phyloP scores from a whole-genome alignment of 1,140 invertebrate genomes.

The Pseudomyrmex sp. region DNA sequence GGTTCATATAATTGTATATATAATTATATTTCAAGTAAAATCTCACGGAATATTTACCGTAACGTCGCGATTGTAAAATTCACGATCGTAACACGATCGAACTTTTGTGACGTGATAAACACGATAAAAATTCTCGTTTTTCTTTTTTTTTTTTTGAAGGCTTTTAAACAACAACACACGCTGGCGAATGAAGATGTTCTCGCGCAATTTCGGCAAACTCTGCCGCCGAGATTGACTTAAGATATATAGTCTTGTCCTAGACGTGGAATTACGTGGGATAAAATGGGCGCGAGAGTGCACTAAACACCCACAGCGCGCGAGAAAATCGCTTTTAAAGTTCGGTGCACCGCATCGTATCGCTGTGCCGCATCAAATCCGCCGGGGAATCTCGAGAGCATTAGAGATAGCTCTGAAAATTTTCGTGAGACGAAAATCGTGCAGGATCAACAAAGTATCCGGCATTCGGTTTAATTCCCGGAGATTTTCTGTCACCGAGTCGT shows the following conservation, averaged over 20 bases:
- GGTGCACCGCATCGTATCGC: background rate
- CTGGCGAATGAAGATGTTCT: background rate
- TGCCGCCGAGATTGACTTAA: background rate
- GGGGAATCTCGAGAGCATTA: background rate
- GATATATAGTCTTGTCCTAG: background rate
- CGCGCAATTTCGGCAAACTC: background rate
- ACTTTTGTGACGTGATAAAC: too few relatives aligned
- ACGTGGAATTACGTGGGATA: slow-evolving; percentile 3
- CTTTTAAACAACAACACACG: background rate
- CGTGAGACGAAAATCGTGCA: slow-evolving; percentile 9
- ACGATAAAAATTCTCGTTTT: background rate
- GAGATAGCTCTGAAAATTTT: slow-evolving; percentile 15
- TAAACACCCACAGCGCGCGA: slow-evolving; percentile 1
- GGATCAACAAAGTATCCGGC: background rate
- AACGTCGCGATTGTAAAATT: too few relatives aligned
- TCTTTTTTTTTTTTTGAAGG: background rate
- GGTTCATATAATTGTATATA: too few relatives aligned
- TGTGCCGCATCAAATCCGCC: slow-evolving; percentile 13
- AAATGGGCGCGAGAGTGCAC: slow-evolving; percentile 3
- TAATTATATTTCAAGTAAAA: too few relatives aligned
- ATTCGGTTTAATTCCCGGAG: slow-evolving; percentile 32
- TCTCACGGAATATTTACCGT: too few relatives aligned
- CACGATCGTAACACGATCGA: too few relatives aligned
- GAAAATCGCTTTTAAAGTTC: slow-evolving; percentile 45
- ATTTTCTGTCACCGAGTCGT: slow-evolving; percentile 3